A percentile compares a stretch with the other conserved stretches of the same genome.
Conservation (phyloP, 2,797 vertebrate species). For the Bryconaethiops microstoma region DNA sequence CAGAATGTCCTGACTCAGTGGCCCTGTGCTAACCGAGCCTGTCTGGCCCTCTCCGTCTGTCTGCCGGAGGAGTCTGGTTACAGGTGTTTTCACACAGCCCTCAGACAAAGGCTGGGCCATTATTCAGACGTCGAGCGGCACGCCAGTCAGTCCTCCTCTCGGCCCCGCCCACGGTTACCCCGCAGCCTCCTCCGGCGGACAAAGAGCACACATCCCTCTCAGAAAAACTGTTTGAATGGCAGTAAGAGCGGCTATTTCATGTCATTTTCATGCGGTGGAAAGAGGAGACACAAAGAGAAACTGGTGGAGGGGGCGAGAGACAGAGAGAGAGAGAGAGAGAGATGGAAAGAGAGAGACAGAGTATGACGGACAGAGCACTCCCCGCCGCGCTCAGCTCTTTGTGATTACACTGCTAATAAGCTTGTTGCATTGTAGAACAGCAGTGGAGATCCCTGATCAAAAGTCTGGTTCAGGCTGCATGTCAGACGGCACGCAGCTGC, state of each 20-base stretch:
- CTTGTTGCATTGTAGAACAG: constrained; percentile 46
- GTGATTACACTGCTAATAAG: constrained; percentile 41
- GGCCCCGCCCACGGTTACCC: neutral
- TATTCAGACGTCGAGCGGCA: neutral
- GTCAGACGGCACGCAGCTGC: constrained; percentile 21
- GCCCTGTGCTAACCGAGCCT: neutral
- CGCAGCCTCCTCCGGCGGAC: neutral
- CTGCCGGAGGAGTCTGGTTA: constrained; percentile 31
- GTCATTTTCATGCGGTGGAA: neutral
- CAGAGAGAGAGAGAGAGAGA: neutral
- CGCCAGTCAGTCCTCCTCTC: neutral
- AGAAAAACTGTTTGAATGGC: neutral
- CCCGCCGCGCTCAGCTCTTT: constrained; percentile 20
- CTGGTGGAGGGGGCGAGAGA: neutral
- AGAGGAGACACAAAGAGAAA: neutral
- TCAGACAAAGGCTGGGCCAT: constrained; percentile 25
- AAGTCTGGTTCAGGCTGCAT: constrained; percentile 47
- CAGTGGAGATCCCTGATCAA: constrained; percentile 46
- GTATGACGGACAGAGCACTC: neutral
- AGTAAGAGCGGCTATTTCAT: neutral
- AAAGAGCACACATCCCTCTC: neutral
- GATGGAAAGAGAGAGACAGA: neutral
- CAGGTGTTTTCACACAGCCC: constrained; percentile 35
- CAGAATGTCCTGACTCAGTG: constrained; percentile 22
- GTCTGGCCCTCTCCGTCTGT: constrained; percentile 4